phyloP scores from a whole-genome alignment of 1,140 invertebrate genomes.

The Leptinotarsa texana region DNA sequence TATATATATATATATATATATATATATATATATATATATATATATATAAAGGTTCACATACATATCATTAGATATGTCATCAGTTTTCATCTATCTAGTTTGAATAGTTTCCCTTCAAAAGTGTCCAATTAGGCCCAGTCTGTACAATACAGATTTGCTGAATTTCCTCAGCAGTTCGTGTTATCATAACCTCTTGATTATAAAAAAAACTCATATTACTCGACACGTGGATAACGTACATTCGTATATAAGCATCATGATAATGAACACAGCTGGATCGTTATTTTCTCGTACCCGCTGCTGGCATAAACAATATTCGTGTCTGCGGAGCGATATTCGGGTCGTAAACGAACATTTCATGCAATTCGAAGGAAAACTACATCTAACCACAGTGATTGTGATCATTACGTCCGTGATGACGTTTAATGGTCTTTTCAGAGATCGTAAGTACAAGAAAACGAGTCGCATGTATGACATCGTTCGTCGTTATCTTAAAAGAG shows the following conservation, averaged over 20 bases:
- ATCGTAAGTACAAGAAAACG: neutral
- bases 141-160: no score
- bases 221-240: neutral
- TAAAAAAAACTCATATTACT: neutral
- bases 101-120: no score
- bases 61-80: no score
- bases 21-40: no score
- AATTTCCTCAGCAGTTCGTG: no score
- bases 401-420: slow-evolving; percentile 1
- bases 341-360: slow-evolving; percentile 2
- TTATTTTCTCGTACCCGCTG: neutral
- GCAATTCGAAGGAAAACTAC: slow-evolving; percentile 6
- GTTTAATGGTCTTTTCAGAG: slow-evolving; percentile 2
- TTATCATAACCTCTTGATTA: no score
- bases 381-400: neutral
- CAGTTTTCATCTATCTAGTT: no score
- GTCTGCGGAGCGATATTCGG: neutral
- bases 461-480: neutral
- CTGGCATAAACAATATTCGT: neutral
- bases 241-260: neutral
- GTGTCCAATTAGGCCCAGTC: no score
- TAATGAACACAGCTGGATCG: neutral
- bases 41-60: no score
- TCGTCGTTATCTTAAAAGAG: slow-evolving; percentile 2
- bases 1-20: no score